phyloP scores from a whole-genome alignment of 2,113 vertebrate species.

The Speoplatyrhinus poulsoni region DNA sequence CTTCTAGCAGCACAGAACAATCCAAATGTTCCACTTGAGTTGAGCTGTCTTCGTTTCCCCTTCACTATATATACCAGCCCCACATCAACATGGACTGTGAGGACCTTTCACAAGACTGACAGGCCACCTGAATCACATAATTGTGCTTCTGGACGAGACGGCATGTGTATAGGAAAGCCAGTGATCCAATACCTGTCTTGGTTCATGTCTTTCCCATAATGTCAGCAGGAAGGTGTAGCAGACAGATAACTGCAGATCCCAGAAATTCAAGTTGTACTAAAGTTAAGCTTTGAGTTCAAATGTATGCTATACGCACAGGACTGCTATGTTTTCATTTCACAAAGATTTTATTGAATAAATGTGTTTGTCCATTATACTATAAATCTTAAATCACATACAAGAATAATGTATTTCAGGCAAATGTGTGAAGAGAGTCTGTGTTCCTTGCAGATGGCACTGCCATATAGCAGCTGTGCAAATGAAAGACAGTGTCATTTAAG shows the following conservation, averaged over 20 bases:
- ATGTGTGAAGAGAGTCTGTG: slow-evolving; percentile 38
- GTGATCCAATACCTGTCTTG: slow-evolving; percentile 71
- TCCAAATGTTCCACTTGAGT: slow-evolving; percentile 65
- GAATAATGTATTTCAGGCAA: slow-evolving; percentile 36
- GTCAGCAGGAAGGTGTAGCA: slow-evolving; percentile 52
- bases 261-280: slow-evolving; percentile 45
- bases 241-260: slow-evolving; percentile 41
- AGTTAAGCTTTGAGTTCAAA: slow-evolving; percentile 44
- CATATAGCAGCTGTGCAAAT: slow-evolving; percentile 73
- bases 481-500: slow-evolving; percentile 69
- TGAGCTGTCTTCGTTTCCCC: slow-evolving; percentile 63
- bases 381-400: slow-evolving; percentile 38
- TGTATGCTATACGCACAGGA: slow-evolving; percentile 2
- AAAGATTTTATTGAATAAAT: slow-evolving; percentile 39
- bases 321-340: slow-evolving; percentile 26
- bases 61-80: slow-evolving; percentile 60
- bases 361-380: slow-evolving; percentile 16
- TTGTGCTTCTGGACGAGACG: slow-evolving; percentile 58
- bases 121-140: slow-evolving; percentile 73
- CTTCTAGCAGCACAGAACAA: slow-evolving; percentile 62
- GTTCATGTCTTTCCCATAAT: slow-evolving; percentile 72
- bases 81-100: slow-evolving; percentile 57
- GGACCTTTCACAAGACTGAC: slow-evolving; percentile 64
- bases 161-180: slow-evolving; percentile 68
- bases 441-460: slow-evolving; percentile 64